These are phyloP conservation scores for Orthonychiurus folsomi DNA, from an alignment of 2,888 invertebrate species.

Conservation along the genomic window DNA sequence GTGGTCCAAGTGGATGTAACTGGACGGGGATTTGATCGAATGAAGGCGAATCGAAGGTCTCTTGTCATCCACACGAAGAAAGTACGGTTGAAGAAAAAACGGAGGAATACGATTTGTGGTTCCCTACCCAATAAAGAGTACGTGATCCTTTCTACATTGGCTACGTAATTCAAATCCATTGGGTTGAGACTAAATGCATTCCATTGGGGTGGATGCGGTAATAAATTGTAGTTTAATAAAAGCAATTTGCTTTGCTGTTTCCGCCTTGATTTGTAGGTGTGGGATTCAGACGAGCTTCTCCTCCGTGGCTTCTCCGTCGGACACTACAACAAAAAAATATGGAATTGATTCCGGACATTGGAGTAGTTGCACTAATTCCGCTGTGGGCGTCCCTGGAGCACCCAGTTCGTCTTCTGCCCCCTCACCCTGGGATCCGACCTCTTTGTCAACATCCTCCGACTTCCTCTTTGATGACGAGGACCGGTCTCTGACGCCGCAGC, in stretches of 20 bases:
- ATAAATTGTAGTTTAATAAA: too few species aligned
- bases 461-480: constrained; percentile 40
- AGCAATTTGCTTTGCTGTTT: not conserved
- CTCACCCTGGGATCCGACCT: constrained; percentile 38
- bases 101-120: constrained; percentile 40
- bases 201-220: too few species aligned
- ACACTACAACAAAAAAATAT: constrained; percentile 32
- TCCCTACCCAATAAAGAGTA: constrained; percentile 41
- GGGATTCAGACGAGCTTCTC: constrained; percentile 41
- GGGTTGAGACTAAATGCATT: too few species aligned
- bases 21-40: constrained; percentile 39
- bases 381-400: constrained; percentile 26
- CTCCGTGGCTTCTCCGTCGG: constrained; percentile 33
- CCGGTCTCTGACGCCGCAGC: constrained; percentile 39
- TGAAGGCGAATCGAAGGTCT: constrained; percentile 39
- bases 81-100: constrained; percentile 37
- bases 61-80: constrained; percentile 40
- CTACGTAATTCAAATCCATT: too few species aligned
- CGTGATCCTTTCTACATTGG: constrained; percentile 19
- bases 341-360: constrained; percentile 41
- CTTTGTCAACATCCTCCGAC: constrained; percentile 36
- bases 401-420: constrained; percentile 35
- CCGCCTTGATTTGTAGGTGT: constrained; percentile 36
- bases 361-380: constrained; percentile 39
- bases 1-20: constrained; percentile 39